A percentile compares a stretch with the other conserved stretches of the same genome.
These are phyloP conservation scores for Rhyacophila evoluta DNA, from an alignment of 2,888 invertebrate species.

Conservation along the genomic window DNA sequence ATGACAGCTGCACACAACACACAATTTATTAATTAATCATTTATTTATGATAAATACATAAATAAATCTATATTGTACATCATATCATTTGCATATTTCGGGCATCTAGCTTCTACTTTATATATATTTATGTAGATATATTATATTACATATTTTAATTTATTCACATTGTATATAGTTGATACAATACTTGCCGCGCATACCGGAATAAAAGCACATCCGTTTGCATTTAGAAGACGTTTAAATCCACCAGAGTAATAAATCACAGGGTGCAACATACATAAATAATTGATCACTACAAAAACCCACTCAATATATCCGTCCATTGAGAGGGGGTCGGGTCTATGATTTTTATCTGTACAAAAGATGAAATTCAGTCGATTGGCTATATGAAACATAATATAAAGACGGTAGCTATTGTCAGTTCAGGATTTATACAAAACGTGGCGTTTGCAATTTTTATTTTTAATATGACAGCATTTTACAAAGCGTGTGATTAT, in stretches of 20 bases:
- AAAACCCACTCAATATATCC: not conserved
- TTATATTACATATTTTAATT: not conserved
- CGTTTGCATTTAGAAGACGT: not conserved
- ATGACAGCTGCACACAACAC: conserved; percentile 46
- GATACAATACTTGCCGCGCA: conserved; percentile 2
- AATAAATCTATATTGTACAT: conserved; percentile 37
- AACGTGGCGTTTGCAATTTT: not conserved
- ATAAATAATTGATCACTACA: conserved; percentile 28
- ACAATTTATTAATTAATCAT: not conserved
- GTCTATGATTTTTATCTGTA: not conserved
- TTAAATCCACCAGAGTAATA: conserved; percentile 35
- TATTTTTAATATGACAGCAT: not conserved
- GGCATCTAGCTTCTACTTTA: conserved; percentile 6
- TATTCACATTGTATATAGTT: conserved; percentile 2
- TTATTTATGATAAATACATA: conserved; percentile 27
- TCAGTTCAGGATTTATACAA: conserved; percentile 15
- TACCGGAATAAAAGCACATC: not conserved
- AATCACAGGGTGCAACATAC: conserved; percentile 47
- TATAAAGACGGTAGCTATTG: conserved; percentile 1
- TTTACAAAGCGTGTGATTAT: not conserved
- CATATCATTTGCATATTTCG: conserved; percentile 19
- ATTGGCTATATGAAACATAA: not conserved
- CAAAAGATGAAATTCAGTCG: conserved; percentile 29
- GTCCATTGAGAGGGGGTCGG: not conserved
- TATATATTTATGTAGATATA: conserved; percentile 4